A percentile compares a stretch with the other conserved stretches of the same genome.
phyloP scores from a whole-genome alignment of 1,140 invertebrate genomes.

The Pemphigus obesinymphae region DNA sequence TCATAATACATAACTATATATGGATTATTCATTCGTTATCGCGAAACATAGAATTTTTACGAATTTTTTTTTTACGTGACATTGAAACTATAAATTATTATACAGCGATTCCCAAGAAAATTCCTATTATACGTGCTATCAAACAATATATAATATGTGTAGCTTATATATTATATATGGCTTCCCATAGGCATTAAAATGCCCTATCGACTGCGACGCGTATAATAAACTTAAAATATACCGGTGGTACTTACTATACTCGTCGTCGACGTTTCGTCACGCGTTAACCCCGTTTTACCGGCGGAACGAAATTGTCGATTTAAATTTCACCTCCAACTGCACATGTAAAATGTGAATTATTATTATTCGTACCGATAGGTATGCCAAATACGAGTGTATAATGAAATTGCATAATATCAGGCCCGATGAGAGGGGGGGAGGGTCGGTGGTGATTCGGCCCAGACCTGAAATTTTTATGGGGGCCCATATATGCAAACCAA shows the following conservation, averaged over 20 bases:
- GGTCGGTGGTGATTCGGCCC: no score
- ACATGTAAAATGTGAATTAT: neutral
- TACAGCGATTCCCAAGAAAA: neutral
- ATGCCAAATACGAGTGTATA: no score
- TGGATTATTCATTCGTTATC: neutral
- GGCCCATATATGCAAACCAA: no score
- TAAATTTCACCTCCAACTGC: neutral
- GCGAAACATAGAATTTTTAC: neutral
- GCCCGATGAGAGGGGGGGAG: no score
- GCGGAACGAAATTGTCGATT: neutral
- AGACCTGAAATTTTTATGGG: no score
- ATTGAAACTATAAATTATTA: neutral
- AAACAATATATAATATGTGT: no score
- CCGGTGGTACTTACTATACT: neutral
- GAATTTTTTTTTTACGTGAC: neutral
- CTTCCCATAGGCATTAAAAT: no score
- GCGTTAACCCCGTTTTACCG: neutral
- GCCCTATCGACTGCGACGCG: neutral
- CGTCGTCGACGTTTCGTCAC: neutral
- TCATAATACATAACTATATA: neutral
- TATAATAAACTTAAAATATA: slow-evolving; percentile 1
- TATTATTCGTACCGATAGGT: no score
- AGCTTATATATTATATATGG: no score
- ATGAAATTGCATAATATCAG: no score
- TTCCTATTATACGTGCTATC: neutral